Evolutionary conservation across 30 jellyfish, hydroid and myxozoan genomes (phyloP).

Genomic region (Hydractinia symbiolongicarpus): DNA sequence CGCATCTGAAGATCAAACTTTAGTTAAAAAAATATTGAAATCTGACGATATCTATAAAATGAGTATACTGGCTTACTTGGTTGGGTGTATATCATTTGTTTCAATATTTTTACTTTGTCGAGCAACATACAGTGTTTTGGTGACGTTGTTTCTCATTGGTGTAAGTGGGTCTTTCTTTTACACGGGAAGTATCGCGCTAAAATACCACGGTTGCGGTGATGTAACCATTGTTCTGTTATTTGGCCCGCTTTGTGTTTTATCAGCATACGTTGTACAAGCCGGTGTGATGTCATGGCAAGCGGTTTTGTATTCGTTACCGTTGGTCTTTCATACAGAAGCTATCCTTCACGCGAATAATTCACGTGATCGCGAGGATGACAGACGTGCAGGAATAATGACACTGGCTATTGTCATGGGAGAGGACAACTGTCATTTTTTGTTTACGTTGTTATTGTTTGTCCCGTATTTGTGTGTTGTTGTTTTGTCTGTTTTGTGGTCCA

Average conservation of each 20-base stretch:
- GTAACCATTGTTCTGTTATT: slow-evolving; percentile 62
- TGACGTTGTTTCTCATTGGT: slow-evolving; percentile 60
- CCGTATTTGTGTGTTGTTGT: slow-evolving; percentile 51
- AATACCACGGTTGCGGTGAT: slow-evolving; percentile 87
- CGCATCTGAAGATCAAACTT: slow-evolving; percentile 73
- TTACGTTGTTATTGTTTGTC: slow-evolving; percentile 41
- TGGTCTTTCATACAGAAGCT: slow-evolving; percentile 85
- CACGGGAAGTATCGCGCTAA: slow-evolving; percentile 84
- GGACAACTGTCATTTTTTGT: slow-evolving; percentile 39
- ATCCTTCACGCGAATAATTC: slow-evolving; percentile 80
- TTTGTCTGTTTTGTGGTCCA: slow-evolving; percentile 28
- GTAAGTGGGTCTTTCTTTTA: slow-evolving; percentile 71
- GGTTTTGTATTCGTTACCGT: slow-evolving; percentile 54
- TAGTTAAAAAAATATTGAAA: slow-evolving; percentile 48
- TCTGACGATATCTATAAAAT: slow-evolving; percentile 56
- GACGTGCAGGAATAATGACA: slow-evolving; percentile 50
- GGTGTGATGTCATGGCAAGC: slow-evolving; percentile 41
- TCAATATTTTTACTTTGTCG: slow-evolving; percentile 35
- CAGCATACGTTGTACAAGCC: slow-evolving; percentile 61
- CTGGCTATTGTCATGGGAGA: slow-evolving; percentile 69
- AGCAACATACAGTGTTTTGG: slow-evolving; percentile 44
- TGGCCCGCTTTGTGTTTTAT: slow-evolving; percentile 81
- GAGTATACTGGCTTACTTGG: slow-evolving; percentile 43
- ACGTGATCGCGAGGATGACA: slow-evolving; percentile 66
- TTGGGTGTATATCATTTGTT: slow-evolving; percentile 58